These are phyloP conservation scores for Epiblema foenella DNA, from an alignment of 2,888 invertebrate genomes.

Conservation along the genomic window DNA sequence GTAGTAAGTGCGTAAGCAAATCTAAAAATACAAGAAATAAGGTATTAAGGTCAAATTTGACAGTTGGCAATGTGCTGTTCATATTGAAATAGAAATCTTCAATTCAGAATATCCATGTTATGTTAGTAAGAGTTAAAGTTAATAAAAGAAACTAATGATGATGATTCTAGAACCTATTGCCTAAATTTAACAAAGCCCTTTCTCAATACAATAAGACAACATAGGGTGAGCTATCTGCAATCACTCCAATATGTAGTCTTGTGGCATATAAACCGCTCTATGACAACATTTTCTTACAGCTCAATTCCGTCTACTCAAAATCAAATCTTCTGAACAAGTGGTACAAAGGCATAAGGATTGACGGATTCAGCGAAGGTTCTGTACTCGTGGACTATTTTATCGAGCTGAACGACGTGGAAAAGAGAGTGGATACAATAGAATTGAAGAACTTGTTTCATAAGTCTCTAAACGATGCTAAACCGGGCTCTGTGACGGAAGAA, in stretches of 20 bases:
- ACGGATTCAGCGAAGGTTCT: constrained; percentile 94
- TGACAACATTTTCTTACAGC: constrained; percentile 82
- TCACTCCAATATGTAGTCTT: neutral
- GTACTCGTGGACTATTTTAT: constrained; percentile 95
- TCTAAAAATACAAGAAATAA: too few species aligned
- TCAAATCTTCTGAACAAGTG: constrained; percentile 90
- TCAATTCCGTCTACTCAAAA: constrained; percentile 92
- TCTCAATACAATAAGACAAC: too few species aligned
- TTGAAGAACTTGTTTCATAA: constrained; percentile 89
- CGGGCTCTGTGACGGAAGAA: constrained; percentile 70
- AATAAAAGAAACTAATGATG: too few species aligned
- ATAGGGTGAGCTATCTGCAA: too few species aligned
- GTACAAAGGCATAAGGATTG: constrained; percentile 94
- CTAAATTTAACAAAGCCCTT: too few species aligned
- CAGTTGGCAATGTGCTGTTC: too few species aligned
- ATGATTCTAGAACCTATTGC: too few species aligned
- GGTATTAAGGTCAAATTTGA: too few species aligned
- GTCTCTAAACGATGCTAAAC: constrained; percentile 83
- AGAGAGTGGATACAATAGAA: constrained; percentile 88
- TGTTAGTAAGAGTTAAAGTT: too few species aligned
- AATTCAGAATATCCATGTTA: too few species aligned
- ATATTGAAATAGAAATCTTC: too few species aligned
- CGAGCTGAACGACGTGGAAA: constrained; percentile 90
- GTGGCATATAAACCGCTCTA: neutral
- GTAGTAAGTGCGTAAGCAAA: neutral